Evolutionary conservation across 2,888 invertebrate genomes (phyloP), one percentile per base, ranked within the genome.

Genomic region (Troglohyphantes excavatus): DNA sequence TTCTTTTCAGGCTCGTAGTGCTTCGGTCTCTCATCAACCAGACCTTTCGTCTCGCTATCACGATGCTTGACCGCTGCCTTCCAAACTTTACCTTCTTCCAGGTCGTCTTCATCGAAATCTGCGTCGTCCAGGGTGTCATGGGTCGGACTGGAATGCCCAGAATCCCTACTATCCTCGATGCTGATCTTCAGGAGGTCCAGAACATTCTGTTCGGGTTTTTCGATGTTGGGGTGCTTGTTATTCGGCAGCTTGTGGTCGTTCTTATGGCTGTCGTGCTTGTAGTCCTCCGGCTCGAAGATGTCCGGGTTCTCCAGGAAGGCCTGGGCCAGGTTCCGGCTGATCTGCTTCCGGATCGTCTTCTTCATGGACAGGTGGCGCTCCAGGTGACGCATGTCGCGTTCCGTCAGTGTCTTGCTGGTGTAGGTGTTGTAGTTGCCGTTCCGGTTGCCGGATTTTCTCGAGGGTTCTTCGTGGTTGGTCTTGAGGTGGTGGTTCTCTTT

Each of bases 301-400:
- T 86, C 72, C 3, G 91, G 91, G 21, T 91, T 88, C 3, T 91
- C 91, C 59, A 91, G 21, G 59, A 91, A 91, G 1, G 93, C 93
- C 92, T 96, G 96, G 93, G 96, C 96, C 92, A 97, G 94, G 93
- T 96, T 96, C 43, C 97, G 94, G 96, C 96, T 97, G 93, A 97
- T 96, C 94, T 96, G 96, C 94, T 96, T 96, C 92, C 96, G 94
- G 92, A 97, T 96, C 21, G 96, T 97, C 93, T 97, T 97, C 94
- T 97, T 97, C 97, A 97, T 97, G 93, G 96, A 96, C 92, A 97
- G 95, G 93, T 97, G 96, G 92, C 96, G 94, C 93, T 97, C 97
- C 63, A 97, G 93, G 23, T 96, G 96, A 92, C 96, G 95, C 65
- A 96, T 96, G 82, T 93, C 93, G 2, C 78, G 68, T 90, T 92